Evolutionary conservation across 2,888 invertebrate species (phyloP).

Genomic region (Sarcophaga rosellei): DNA sequence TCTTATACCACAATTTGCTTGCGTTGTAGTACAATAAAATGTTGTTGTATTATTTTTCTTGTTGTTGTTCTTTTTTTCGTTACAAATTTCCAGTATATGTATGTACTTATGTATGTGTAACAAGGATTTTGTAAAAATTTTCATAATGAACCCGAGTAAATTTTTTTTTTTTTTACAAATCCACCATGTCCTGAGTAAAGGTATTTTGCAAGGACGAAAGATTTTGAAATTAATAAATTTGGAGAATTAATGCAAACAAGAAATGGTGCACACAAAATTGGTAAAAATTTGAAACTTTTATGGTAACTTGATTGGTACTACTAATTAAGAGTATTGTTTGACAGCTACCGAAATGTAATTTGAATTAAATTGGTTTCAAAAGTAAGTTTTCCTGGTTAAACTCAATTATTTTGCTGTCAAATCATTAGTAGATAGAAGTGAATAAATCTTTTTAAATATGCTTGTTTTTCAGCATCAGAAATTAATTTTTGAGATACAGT

Average conservation of each 20-base stretch:
- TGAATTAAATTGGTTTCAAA: too few relatives aligned
- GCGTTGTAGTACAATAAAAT: neutral
- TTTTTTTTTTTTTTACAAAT: neutral
- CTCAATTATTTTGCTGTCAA: too few relatives aligned
- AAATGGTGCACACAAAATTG: neutral
- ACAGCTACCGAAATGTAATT: too few relatives aligned
- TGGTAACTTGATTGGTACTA: neutral
- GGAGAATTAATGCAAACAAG: neutral
- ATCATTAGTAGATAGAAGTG: too few relatives aligned
- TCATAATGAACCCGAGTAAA: neutral
- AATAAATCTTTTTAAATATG: too few relatives aligned
- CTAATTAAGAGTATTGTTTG: neutral
- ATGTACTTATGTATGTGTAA: neutral
- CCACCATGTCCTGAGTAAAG: neutral
- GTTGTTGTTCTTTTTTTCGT: neutral
- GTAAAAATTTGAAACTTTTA: neutral
- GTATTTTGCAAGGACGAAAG: slow-evolving; percentile 22
- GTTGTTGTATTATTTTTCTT: neutral
- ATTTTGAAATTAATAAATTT: neutral
- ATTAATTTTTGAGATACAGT: too few relatives aligned
- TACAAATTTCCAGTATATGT: slow-evolving; percentile 1
- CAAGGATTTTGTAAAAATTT: slow-evolving; percentile 2
- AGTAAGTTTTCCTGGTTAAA: neutral
- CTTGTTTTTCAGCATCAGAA: too few relatives aligned
- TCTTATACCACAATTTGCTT: neutral